phyloP scores from a whole-genome alignment of 2,797 vertebrate genomes.

The Sebastes melanostomus region DNA sequence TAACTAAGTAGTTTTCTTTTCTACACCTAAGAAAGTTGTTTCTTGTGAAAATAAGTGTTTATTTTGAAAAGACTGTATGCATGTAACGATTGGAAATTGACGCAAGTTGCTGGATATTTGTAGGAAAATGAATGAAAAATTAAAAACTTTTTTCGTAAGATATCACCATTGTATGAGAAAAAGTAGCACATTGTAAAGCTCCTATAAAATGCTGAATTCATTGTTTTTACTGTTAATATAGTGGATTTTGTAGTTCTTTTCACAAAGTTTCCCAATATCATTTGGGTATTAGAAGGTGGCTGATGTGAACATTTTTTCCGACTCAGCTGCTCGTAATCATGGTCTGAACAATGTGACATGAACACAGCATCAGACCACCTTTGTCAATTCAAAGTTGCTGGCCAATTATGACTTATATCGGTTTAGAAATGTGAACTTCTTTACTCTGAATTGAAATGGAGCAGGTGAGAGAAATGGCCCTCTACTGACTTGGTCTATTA shows the following conservation, averaged over 20 bases:
- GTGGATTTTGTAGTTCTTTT: not conserved
- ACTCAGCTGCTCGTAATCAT: not conserved
- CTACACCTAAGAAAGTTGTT: no score
- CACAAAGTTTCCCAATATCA: not conserved
- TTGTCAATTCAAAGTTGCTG: not conserved
- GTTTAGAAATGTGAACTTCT: not conserved
- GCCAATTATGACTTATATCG: not conserved
- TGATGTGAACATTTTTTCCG: not conserved
- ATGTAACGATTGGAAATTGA: no score
- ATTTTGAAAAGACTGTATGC: no score
- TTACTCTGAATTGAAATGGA: not conserved
- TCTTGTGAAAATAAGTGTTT: no score
- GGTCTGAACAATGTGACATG: not conserved
- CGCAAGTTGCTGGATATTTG: no score
- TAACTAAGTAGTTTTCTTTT: no score
- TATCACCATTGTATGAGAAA: no score
- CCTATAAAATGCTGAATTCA: not conserved
- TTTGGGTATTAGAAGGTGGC: not conserved
- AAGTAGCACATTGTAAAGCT: no score
- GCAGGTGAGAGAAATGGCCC: conserved; percentile 18
- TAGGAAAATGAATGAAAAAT: no score
- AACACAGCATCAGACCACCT: not conserved
- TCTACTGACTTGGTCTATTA: conserved; percentile 13
- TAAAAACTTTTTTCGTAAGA: no score
- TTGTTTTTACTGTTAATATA: not conserved